Conservation (phyloP, 2,797 vertebrate genomes). For the Ciconia nigra region DNA sequence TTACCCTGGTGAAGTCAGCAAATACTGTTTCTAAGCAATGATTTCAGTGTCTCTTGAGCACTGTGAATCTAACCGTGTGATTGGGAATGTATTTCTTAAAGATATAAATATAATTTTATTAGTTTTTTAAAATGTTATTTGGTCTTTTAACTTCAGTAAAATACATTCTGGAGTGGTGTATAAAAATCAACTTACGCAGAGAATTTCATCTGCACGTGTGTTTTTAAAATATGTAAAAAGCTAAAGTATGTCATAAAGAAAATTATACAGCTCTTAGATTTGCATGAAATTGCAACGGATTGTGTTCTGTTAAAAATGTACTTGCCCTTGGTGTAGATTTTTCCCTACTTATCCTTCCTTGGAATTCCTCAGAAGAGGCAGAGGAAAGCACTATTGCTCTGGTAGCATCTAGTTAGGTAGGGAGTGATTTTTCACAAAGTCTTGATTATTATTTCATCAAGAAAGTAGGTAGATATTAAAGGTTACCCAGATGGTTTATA, state of each 20-base stretch:
- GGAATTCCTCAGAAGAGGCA: background rate
- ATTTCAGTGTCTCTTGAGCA: slow-evolving; percentile 72
- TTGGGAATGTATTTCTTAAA: slow-evolving; percentile 64
- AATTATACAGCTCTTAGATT: background rate
- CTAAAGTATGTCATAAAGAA: background rate
- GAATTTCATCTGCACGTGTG: background rate
- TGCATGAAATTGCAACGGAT: background rate
- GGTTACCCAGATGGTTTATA: slow-evolving; percentile 59
- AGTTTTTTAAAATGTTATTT: slow-evolving; percentile 38
- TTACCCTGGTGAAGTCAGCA: slow-evolving; percentile 79
- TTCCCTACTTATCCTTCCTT: background rate
- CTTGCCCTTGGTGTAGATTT: background rate
- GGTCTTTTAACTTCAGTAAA: slow-evolving; percentile 43
- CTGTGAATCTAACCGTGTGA: slow-evolving; percentile 70
- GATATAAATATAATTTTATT: slow-evolving; percentile 58
- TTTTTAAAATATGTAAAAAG: slow-evolving; percentile 7
- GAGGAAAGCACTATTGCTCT: background rate
- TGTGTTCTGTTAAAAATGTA: background rate
- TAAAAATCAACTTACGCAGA: background rate
- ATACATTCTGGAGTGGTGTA: background rate
- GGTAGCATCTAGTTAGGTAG: background rate
- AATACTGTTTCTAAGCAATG: slow-evolving; percentile 79
- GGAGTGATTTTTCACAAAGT: slow-evolving; percentile 26
- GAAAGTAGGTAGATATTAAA: slow-evolving; percentile 55
- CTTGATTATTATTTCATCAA: slow-evolving; percentile 60